phyloP scores from a whole-genome alignment of 2,797 vertebrate species.

The Gorsachius magnificus region DNA sequence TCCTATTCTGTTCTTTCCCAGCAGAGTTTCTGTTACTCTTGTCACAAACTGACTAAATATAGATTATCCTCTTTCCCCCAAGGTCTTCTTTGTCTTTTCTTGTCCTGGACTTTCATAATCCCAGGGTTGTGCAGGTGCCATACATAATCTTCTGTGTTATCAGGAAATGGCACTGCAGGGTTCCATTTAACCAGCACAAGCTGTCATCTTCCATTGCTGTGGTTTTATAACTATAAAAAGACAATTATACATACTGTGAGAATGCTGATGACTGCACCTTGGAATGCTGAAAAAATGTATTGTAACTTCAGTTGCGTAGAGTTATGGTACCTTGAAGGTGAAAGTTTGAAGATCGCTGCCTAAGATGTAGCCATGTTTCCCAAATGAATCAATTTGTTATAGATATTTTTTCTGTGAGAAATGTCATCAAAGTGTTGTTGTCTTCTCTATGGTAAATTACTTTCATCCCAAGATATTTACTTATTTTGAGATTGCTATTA shows the following conservation, averaged over 20 bases:
- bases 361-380: background rate
- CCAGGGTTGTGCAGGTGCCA: background rate
- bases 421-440: background rate
- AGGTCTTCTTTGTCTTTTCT: conserved; percentile 8
- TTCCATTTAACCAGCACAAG: conserved; percentile 13
- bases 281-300: background rate
- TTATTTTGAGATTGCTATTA: background rate
- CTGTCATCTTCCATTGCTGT: background rate
- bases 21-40: background rate
- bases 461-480: background rate
- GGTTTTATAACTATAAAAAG: conserved; percentile 9
- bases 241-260: background rate
- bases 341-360: background rate
- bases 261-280: background rate
- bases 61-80: background rate
- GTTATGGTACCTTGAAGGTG: background rate
- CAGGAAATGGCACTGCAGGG: background rate
- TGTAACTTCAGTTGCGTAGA: background rate
- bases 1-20: background rate
- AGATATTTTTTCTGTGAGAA: background rate
- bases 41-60: background rate
- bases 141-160: background rate
- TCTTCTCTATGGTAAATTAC: background rate
- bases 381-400: background rate
- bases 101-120: background rate